These are phyloP conservation scores for Cardiocondyla obscurior DNA, from an alignment of 1,140 invertebrate genomes.

Conservation along the genomic window DNA sequence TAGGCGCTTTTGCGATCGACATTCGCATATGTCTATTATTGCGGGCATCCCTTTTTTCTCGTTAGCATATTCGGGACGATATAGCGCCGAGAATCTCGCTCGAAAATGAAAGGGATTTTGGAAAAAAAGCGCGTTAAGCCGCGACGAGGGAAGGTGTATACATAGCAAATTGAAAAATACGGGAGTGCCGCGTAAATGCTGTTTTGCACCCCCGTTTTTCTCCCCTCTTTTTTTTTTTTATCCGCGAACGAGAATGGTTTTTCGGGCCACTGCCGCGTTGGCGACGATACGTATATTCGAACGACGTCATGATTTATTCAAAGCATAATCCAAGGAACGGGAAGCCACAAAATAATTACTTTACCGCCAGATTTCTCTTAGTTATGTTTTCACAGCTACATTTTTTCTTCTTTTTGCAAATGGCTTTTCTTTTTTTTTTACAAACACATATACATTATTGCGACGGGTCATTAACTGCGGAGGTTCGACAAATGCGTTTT, in stretches of 20 bases:
- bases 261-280: background rate
- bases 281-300: slow-evolving; percentile 33
- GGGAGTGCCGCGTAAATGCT: slow-evolving; percentile 50
- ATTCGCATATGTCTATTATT: slow-evolving; percentile 19
- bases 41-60: slow-evolving; percentile 7
- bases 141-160: slow-evolving; percentile 42
- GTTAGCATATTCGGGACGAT: slow-evolving; percentile 21
- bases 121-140: slow-evolving; percentile 51
- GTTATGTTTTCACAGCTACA: slow-evolving; percentile 32
- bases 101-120: slow-evolving; percentile 54
- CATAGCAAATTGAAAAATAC: slow-evolving; percentile 58
- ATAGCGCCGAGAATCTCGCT: background rate
- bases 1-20: slow-evolving; percentile 15
- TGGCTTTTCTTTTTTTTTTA: background rate
- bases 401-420: background rate
- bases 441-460: too few species aligned
- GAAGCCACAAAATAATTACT: slow-evolving; percentile 49
- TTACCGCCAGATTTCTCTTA: slow-evolving; percentile 36
- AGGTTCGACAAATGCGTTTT: slow-evolving; percentile 19
- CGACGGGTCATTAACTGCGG: too few species aligned
- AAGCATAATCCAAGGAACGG: slow-evolving; percentile 53
- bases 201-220: slow-evolving; percentile 32
- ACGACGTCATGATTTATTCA: slow-evolving; percentile 48
- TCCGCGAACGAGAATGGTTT: slow-evolving; percentile 32
- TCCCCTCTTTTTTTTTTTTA: slow-evolving; percentile 20